Evolutionary conservation across 2,888 invertebrate species (phyloP), one percentile per base, ranked within the genome.

Genomic region (Hyppa rectilinea): DNA sequence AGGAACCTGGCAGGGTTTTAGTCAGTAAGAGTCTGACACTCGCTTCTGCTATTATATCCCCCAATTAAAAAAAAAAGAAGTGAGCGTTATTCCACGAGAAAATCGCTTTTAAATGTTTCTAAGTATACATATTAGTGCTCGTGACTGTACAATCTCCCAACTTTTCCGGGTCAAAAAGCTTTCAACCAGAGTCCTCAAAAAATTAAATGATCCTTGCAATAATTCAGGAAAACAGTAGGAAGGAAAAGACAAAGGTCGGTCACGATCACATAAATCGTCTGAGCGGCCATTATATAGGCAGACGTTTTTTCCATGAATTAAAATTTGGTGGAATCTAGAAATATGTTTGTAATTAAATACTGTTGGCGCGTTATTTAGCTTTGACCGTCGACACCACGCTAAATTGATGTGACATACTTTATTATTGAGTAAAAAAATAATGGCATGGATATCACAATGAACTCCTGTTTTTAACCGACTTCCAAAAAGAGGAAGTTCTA

Each of bases 301-400:
- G 31, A 3, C 45, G 29, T 60, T 55, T 40, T 29, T 55, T 26
- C n/a, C 31, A 60, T 49, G 43, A 49, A 59, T 53, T 17, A 34
- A 31, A 59, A 80, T 75, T 67, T 62, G 29, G 49, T 2, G 53
- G 34, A 34, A 53, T 53, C 23, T 67, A 75, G 59, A 80, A 75
- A 80, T 67, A 77, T 67, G 45, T 10, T 40, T 17, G 75, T 80
- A 60, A 77, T 80, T 67, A 75, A 80, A 80, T 80, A 59, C 62
- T 14, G 31, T 40, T 34, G 23, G 49, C 23, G 40, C 53, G 17
- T 40, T 67, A 66, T 62, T 80, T 45, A 20, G n/a, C 59, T 64
- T 52, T 45, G n/a, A 53, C 23, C n/a, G 31, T n/a, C 26, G 34
- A 9, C 10, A 58, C n/a, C 43, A 53, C 49, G 47, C 3, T 45